Base-by-base conservation (phyloP, 2,888 invertebrate genomes). In the Ectropis crepuscularia region DNA sequence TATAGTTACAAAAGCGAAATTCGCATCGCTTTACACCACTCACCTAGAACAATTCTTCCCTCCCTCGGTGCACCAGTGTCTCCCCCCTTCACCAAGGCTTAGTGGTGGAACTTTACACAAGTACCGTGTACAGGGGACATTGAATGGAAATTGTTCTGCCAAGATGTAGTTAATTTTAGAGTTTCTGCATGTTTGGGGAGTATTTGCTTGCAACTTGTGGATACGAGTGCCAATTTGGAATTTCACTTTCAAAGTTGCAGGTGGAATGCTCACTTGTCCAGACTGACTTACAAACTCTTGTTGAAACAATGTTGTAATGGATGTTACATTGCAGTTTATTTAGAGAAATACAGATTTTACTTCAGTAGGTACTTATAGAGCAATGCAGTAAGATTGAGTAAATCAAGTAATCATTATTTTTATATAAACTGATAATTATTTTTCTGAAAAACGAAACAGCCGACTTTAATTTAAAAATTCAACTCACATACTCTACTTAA, bases 121-220 rank as follows among this genome's bases (percentile, higher is more conserved):
- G 43, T 47, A 45, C 46, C 46, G 51, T 59, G 46, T 51, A 58
- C 50, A 50, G 50, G 38, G 53, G 41, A 42, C 53, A 48, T 60
- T 60, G 46, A 53, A 53, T 60, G 46, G 53, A n/a, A 42, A 60
- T 60, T 53, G 60, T 60, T 60, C 42, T 41, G 50, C 37, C 60
- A 42, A 60, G 60, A 47, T 48, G 60, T 41, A 48, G 60, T 53
- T 60, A 47, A 53, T 48, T 53, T 42, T 28, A 39, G 36, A 42
- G 41, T 11, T 41, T 43, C 43, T 45, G 36, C 43, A 53, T 53
- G 53, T 53, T 53, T 41, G 36, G 39, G 47, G 47, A 53, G 41
- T 53, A 53, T 60, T 60, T 53, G 47, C n/a, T 36, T 42, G 47
- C 46, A 39, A 39, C 16, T 53, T 53, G 53, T 43, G 43, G 37